Percentiles rank a stretch among this genome's conserved stretches.
phyloP scores from a whole-genome alignment of 2,888 invertebrate species.

The Macropis europaea region DNA sequence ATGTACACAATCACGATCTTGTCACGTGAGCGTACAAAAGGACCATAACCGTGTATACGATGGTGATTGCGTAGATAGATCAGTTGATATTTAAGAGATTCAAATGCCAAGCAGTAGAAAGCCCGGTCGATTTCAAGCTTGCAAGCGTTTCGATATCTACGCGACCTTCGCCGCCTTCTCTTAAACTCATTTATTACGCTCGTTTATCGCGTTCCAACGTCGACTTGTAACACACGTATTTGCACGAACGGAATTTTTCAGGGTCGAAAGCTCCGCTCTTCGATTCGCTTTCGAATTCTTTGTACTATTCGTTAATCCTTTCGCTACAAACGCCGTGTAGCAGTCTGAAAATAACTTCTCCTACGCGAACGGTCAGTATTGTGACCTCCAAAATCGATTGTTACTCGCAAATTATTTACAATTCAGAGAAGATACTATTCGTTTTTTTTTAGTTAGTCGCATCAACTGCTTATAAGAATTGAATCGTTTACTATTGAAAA shows the following conservation, averaged over 20 bases:
- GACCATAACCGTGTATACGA: not conserved
- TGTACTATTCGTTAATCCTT: not conserved
- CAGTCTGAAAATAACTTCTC: too few relatives aligned
- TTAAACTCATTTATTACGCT: not conserved
- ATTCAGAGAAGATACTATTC: too few relatives aligned
- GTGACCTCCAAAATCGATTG: too few relatives aligned
- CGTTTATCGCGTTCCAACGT: not conserved
- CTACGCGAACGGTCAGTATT: too few relatives aligned
- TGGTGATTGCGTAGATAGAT: not conserved
- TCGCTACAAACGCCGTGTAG: too few relatives aligned
- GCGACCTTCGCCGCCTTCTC: not conserved
- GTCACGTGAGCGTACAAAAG: too few relatives aligned
- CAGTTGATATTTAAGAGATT: not conserved
- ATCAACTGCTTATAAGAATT: too few relatives aligned
- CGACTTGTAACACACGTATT: not conserved
- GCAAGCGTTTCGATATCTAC: not conserved
- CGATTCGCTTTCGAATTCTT: not conserved
- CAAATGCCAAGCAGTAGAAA: not conserved
- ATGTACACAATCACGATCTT: too few relatives aligned
- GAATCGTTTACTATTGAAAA: too few relatives aligned
- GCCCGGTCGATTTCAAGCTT: not conserved
- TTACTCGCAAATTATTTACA: too few relatives aligned
- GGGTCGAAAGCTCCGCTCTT: not conserved
- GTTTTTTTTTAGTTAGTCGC: too few relatives aligned
- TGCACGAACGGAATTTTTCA: not conserved